These are phyloP conservation scores for Drosophila greeni DNA, from an alignment of 2,888 invertebrate genomes.

Conservation along the genomic window DNA sequence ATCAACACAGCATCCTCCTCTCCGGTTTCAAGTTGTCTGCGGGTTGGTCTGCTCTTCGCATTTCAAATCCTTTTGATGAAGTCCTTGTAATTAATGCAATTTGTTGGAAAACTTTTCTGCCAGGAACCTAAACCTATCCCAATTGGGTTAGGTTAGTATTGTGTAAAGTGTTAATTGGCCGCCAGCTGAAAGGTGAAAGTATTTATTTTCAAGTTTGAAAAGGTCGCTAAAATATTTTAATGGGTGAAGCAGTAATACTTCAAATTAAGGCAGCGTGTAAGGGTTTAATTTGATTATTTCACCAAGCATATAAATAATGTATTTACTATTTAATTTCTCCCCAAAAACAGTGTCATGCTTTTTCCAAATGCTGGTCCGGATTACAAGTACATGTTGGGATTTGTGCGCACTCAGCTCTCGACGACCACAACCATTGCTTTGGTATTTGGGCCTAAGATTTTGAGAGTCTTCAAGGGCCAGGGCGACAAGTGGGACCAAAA, in stretches of 20 bases:
- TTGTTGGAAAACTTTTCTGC: slow-evolving; percentile 46
- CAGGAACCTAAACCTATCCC: slow-evolving; percentile 16
- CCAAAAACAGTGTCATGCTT: slow-evolving; percentile 85
- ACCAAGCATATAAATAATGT: neutral
- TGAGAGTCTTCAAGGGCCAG: slow-evolving; percentile 89
- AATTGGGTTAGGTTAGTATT: slow-evolving; percentile 12
- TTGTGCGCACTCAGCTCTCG: slow-evolving; percentile 93
- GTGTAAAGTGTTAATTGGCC: slow-evolving; percentile 18
- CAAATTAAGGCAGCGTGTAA: neutral
- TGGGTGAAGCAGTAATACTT: neutral
- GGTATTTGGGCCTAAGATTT: slow-evolving; percentile 82
- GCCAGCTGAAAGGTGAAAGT: slow-evolving; percentile 6
- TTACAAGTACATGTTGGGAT: slow-evolving; percentile 93
- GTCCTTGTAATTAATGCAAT: slow-evolving; percentile 70
- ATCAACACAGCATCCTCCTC: slow-evolving; percentile 31
- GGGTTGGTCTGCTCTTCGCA: slow-evolving; percentile 33
- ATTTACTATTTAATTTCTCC: neutral
- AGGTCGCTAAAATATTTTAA: neutral
- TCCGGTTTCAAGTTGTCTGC: slow-evolving; percentile 39
- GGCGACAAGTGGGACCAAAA: slow-evolving; percentile 94
- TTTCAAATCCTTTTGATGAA: slow-evolving; percentile 62
- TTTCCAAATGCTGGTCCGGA: slow-evolving; percentile 93
- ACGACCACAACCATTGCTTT: slow-evolving; percentile 85
- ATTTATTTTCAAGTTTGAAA: neutral
- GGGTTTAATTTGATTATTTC: neutral